phyloP scores from a whole-genome alignment of 2,113 vertebrate species.

The Rousettus leschenaultii region DNA sequence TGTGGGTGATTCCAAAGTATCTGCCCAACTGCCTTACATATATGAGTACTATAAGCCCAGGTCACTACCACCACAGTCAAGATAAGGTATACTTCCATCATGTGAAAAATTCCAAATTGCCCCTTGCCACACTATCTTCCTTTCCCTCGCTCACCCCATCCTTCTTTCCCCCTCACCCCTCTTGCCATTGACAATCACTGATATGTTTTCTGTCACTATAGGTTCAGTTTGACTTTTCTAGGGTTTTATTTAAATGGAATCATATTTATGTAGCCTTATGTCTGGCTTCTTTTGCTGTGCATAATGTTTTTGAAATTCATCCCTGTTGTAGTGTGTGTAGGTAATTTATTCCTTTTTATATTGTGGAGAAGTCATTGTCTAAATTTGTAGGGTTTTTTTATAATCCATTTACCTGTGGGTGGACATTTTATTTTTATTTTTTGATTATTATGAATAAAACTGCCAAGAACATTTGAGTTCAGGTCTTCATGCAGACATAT shows the following conservation, averaged over 20 bases:
- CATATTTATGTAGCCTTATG: not conserved
- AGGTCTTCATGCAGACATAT: not conserved
- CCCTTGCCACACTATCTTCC: not conserved
- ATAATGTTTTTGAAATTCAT: not conserved
- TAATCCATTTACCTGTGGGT: not conserved
- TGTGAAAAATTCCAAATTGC: not conserved
- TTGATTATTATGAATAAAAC: not conserved
- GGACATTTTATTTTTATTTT: not conserved
- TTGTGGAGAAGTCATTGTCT: not conserved
- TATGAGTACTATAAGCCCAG: not conserved
- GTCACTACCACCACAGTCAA: not conserved
- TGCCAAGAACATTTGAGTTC: not conserved
- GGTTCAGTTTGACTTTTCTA: not conserved
- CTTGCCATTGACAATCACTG: not conserved
- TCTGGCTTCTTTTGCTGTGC: not conserved
- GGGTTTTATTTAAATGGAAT: not conserved
- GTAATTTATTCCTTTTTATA: not conserved
- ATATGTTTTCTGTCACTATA: not conserved
- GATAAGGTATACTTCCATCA: not conserved
- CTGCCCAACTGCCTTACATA: not conserved
- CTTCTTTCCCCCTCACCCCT: not conserved
- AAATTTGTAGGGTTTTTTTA: not conserved
- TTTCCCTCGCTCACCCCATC: accelerated
- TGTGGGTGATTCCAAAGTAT: not conserved
- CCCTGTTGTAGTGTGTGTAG: not conserved